A percentile compares a stretch with the other conserved stretches of the same genome.
phyloP scores from a whole-genome alignment of 2,888 invertebrate species.

The Acanthococcus lagerstroemiae region DNA sequence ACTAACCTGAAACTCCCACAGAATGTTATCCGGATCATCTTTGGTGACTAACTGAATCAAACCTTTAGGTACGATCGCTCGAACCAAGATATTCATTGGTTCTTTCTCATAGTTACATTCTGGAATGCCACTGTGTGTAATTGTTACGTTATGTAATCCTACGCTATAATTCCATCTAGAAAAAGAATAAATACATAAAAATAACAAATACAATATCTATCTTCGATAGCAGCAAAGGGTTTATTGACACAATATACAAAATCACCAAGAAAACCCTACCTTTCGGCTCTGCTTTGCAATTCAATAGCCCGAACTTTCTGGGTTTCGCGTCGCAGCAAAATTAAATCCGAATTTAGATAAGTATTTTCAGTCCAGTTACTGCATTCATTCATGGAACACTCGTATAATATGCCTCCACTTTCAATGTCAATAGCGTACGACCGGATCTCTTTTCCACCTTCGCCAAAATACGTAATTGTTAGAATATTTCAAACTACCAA shows the following conservation, averaged over 20 bases:
- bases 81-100: conserved; percentile 47
- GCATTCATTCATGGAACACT: conserved; percentile 65
- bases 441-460: conserved; percentile 73
- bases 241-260: background rate
- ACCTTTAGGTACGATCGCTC: conserved; percentile 62
- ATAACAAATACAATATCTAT: background rate
- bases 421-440: conserved; percentile 74
- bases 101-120: conserved; percentile 19
- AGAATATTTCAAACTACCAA: too few relatives aligned
- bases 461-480: too few relatives aligned
- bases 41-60: conserved; percentile 56
- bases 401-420: conserved; percentile 62
- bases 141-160: conserved; percentile 69
- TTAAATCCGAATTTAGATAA: conserved; percentile 44
- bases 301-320: conserved; percentile 86
- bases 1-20: conserved; percentile 68
- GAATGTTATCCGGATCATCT: conserved; percentile 47
- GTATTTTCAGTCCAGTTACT: conserved; percentile 53
- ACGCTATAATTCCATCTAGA: conserved; percentile 91
- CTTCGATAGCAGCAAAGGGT: background rate
- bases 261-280: too few relatives aligned
- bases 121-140: conserved; percentile 40
- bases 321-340: conserved; percentile 71
- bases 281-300: conserved; percentile 72
- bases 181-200: background rate